Base-by-base conservation (phyloP, 2,888 invertebrate genomes). In the Epirrita christyi region DNA sequence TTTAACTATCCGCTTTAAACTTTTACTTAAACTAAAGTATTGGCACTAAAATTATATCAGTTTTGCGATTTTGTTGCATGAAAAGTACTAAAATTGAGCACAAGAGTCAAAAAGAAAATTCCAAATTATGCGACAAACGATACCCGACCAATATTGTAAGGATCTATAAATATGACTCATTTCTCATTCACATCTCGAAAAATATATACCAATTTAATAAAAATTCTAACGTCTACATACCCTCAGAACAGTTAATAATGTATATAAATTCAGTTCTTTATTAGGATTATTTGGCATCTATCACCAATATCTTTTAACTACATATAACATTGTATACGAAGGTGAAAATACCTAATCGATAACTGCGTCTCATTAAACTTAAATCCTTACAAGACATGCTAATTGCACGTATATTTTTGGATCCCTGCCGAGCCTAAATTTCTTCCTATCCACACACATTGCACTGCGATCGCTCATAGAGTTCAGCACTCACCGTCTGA, bases 181-280 rank as follows among this genome's bases (percentile, higher is more conserved):
- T 61, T 73, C n/a, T 66, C 62, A 61, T 68, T 64, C 66, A 68
- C 45, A 38, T 67, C 70, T 60, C 59, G 65, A 64, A 73, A 69
- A 72, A 74, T 71, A 54, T 65, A 78, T 77, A 75, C 80, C 78
- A 81, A 80, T 85, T 79, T 88, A 88, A 88, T 85, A 83, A 86
- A n/a, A 80, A 74, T 69, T 81, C 86, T 88, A 86, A 81, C 70
- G 73, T 81, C 86, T 88, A 90, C 84, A 89, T 89, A 91, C 90
- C 89, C 90, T 89, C 90, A 91, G 92, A 90, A 91, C 90, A 85
- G 81, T 88, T 88, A 89, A 87, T 88, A 70, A 87, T 86, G 85
- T 87, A 88, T 92, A 89, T 86, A 91, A 92, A 90, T 91, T 92
- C 92, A 92, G 91, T 91, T 92, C 91, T 92, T 91, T 91, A 91